A percentile compares a stretch with the other conserved stretches of the same genome.
These are phyloP conservation scores for Elegia similella DNA, from an alignment of 2,888 invertebrate species.

Conservation along the genomic window DNA sequence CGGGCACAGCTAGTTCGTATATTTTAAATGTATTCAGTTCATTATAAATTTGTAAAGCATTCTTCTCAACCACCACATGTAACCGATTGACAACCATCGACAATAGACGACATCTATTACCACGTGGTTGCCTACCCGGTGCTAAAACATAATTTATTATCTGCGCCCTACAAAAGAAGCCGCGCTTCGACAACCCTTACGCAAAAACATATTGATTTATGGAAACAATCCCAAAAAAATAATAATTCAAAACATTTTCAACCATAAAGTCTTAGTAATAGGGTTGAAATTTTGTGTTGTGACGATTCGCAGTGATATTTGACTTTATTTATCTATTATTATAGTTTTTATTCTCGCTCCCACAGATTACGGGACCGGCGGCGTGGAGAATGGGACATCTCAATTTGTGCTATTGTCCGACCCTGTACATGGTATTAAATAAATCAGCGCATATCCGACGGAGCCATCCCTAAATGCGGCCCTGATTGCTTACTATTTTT, in stretches of 20 bases:
- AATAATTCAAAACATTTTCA: not conserved
- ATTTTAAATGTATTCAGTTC: no score
- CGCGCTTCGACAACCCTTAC: conserved; percentile 33
- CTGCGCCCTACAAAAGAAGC: conserved; percentile 23
- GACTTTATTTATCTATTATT: conserved; percentile 65
- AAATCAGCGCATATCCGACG: conserved; percentile 46
- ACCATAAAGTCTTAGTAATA: not conserved
- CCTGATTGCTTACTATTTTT: conserved; percentile 5
- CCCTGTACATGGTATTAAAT: conserved; percentile 38
- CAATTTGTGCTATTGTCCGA: conserved; percentile 72
- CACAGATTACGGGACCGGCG: conserved; percentile 48
- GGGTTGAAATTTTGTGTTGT: not conserved
- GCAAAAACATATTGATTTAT: conserved; percentile 40
- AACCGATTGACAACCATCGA: conserved; percentile 6
- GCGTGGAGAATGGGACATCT: conserved; percentile 70
- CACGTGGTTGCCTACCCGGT: conserved; percentile 24
- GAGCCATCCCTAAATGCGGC: conserved; percentile 24
- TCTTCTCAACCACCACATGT: not conserved
- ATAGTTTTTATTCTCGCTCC: conserved; percentile 54
- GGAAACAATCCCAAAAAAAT: conserved; percentile 21
- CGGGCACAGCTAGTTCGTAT: no score
- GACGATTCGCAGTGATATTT: conserved; percentile 39
- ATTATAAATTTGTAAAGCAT: no score
- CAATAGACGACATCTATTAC: not conserved
- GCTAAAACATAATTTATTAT: conserved; percentile 31